phyloP scores from a whole-genome alignment of 2,113 vertebrate species.

The Trematocara macrostoma region DNA sequence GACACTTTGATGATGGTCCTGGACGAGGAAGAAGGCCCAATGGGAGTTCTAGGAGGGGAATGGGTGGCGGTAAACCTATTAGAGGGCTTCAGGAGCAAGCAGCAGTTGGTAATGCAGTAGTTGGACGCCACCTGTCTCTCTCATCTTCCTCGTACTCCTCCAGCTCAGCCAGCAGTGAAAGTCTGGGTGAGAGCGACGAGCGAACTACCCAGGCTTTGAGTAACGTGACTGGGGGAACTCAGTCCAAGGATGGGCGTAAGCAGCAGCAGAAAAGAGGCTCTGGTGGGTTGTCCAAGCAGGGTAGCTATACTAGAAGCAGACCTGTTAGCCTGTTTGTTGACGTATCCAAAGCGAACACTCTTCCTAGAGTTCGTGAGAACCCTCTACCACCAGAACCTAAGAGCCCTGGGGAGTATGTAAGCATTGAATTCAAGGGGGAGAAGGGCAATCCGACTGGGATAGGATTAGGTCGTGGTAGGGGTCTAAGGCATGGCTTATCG shows the following conservation, averaged over 20 bases:
- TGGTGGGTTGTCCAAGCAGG: conserved; percentile 54
- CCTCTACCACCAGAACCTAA: conserved; percentile 64
- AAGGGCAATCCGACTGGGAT: conserved; percentile 6
- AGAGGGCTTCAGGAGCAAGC: conserved; percentile 36
- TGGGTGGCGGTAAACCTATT: conserved; percentile 19
- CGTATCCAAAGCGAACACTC: conserved; percentile 75
- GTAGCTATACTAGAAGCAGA: conserved; percentile 41
- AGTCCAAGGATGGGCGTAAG: conserved; percentile 41
- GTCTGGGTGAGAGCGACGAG: conserved; percentile 74
- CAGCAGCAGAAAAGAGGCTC: conserved; percentile 54
- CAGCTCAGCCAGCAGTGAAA: conserved; percentile 79
- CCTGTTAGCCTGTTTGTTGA: conserved; percentile 74
- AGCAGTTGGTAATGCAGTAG: background rate
- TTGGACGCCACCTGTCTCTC: conserved; percentile 59
- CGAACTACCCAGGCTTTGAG: conserved; percentile 21
- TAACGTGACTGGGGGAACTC: conserved; percentile 11
- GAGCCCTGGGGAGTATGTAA: conserved; percentile 77
- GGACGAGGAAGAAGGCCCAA: conserved; percentile 59
- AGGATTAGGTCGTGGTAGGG: conserved; percentile 29
- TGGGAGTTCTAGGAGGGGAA: conserved; percentile 30
- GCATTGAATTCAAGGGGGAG: conserved; percentile 68
- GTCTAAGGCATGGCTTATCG: conserved; percentile 37
- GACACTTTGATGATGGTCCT: conserved; percentile 60
- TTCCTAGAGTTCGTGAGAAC: conserved; percentile 70
- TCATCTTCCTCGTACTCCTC: conserved; percentile 78